phyloP scores from a whole-genome alignment of 92 coral and sea anemone genomes.

The Parazoanthus atlanticus region DNA sequence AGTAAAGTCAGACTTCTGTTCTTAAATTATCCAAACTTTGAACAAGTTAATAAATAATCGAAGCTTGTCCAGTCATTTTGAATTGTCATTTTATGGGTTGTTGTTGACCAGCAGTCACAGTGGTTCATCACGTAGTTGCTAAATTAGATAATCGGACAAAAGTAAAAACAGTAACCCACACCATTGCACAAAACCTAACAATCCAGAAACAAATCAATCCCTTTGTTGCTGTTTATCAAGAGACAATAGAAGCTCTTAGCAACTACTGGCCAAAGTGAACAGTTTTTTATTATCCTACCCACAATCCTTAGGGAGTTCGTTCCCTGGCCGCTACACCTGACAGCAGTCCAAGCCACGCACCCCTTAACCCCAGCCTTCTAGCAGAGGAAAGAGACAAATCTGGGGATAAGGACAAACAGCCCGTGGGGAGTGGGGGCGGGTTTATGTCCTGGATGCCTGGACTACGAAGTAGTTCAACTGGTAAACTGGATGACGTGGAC shows the following conservation, averaged over 20 bases:
- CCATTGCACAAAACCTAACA: no score
- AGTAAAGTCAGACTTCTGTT: background rate
- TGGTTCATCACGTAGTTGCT: no score
- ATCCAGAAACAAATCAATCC: no score
- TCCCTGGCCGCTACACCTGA: constrained; percentile 88
- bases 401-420: constrained; percentile 53
- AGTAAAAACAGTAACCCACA: no score
- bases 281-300: background rate
- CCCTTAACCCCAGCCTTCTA: constrained; percentile 39
- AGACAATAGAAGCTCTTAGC: background rate
- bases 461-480: constrained; percentile 59
- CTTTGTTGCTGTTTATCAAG: no score
- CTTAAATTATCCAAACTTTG: background rate
- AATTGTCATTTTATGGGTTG: no score
- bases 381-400: constrained; percentile 46
- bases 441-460: constrained; percentile 96
- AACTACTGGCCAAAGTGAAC: background rate
- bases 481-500: constrained; percentile 49
- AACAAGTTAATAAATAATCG: background rate
- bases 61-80: background rate
- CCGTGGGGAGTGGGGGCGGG: constrained; percentile 67
- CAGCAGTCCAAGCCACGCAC: constrained; percentile 69
- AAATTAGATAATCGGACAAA: background rate
- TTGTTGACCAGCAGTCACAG: background rate
- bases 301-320: constrained; percentile 62